Conservation (phyloP, 2,113 vertebrate species). For the Pterocles orientalis region DNA sequence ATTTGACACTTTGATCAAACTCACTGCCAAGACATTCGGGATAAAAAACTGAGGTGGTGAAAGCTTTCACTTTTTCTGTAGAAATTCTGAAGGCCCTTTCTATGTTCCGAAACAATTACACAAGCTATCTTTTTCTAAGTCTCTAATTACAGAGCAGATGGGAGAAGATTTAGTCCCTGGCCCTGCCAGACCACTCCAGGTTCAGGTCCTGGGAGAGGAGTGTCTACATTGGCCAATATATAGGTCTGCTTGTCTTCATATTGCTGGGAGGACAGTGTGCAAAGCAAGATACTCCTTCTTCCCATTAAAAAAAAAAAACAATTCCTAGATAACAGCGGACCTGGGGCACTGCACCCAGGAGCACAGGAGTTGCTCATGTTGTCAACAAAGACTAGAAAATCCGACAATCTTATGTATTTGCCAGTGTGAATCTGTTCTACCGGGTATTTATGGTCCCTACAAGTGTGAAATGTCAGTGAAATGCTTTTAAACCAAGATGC, state of each 20-base stretch:
- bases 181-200: background rate
- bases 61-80: background rate
- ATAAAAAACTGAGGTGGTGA: background rate
- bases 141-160: background rate
- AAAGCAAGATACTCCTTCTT: background rate
- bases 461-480: background rate
- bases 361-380: fast-evolving
- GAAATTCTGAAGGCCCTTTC: background rate
- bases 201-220: background rate
- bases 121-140: background rate
- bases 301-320: background rate
- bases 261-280: fast-evolving
- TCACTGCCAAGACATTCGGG: background rate
- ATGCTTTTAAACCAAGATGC: background rate
- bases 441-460: background rate
- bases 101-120: background rate
- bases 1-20: background rate
- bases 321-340: fast-evolving
- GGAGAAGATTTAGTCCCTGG: background rate
- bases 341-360: fast-evolving
- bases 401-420: background rate
- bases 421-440: background rate
- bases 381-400: background rate
- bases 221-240: background rate
- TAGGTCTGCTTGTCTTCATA: background rate